phyloP scores from a whole-genome alignment of 2,797 vertebrate genomes.

The Heterohyrax brucei region DNA sequence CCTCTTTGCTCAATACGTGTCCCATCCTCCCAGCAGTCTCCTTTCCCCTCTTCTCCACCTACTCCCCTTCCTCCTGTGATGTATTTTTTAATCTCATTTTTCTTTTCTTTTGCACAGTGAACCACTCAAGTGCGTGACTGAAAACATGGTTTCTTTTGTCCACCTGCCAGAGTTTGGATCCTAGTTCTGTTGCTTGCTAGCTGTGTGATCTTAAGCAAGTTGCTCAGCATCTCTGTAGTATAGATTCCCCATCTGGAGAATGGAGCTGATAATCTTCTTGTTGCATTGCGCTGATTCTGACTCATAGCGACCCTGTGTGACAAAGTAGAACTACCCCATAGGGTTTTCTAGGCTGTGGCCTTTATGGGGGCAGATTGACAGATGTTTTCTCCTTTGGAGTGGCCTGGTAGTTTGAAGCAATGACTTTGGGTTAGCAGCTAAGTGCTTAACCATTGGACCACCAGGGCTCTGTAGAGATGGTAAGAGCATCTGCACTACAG shows the following conservation, averaged over 20 bases:
- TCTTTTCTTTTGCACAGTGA: background rate
- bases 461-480: background rate
- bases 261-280: background rate
- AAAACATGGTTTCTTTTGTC: background rate
- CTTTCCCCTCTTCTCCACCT: no score
- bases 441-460: background rate
- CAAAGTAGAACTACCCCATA: no score
- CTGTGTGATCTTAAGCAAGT: background rate
- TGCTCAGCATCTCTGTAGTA: background rate
- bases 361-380: background rate
- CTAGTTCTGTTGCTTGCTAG: background rate
- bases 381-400: background rate
- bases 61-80: no score
- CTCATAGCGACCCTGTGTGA: background rate
- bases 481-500: background rate
- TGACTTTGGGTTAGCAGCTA: background rate
- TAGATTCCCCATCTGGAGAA: background rate
- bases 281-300: background rate
- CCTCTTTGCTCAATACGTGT: background rate
- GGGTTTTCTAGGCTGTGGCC: background rate
- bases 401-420: background rate
- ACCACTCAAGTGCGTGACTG: background rate
- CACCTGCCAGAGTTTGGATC: conserved; percentile 2
- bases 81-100: no score
- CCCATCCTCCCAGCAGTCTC: no score